Conservation (phyloP, 2,888 invertebrate species). For the Colletes collaris region DNA sequence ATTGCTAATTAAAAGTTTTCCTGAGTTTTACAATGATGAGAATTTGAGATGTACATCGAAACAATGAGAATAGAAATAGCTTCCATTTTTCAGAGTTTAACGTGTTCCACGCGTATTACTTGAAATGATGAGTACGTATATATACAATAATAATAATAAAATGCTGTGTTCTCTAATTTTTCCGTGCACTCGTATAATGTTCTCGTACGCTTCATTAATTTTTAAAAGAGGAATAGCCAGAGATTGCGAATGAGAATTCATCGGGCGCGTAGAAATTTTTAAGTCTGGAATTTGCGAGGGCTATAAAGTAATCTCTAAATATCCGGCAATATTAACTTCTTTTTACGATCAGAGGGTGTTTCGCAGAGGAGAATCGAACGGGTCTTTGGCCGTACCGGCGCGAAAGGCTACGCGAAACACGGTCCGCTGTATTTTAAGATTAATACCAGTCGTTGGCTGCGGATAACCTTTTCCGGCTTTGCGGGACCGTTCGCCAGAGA, state of each 20-base stretch:
- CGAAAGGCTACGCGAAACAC: constrained; percentile 11
- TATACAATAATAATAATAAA: too few relatives aligned
- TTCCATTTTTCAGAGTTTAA: too few relatives aligned
- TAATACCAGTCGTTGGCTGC: constrained; percentile 52
- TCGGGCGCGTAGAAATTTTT: not conserved
- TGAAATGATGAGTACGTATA: too few relatives aligned
- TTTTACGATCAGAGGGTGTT: constrained; percentile 44
- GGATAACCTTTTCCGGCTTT: constrained; percentile 37
- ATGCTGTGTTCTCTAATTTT: too few relatives aligned
- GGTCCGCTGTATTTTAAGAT: constrained; percentile 60
- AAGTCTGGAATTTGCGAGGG: not conserved
- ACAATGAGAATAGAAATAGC: too few relatives aligned
- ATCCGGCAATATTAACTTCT: constrained; percentile 42
- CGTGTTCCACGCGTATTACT: too few relatives aligned
- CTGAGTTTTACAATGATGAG: too few relatives aligned
- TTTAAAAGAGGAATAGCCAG: not conserved
- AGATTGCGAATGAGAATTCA: too few relatives aligned
- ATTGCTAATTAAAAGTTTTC: too few relatives aligned
- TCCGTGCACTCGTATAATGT: too few relatives aligned
- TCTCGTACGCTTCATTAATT: not conserved
- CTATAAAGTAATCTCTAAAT: constrained; percentile 26
- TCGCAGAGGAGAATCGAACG: constrained; percentile 21
- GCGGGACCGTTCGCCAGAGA: constrained; percentile 62
- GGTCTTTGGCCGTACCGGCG: constrained; percentile 22
- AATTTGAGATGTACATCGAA: too few relatives aligned